Base-by-base conservation (phyloP, 53 echinoderm and acorn worm species). In the Pentamera pediparva region DNA sequence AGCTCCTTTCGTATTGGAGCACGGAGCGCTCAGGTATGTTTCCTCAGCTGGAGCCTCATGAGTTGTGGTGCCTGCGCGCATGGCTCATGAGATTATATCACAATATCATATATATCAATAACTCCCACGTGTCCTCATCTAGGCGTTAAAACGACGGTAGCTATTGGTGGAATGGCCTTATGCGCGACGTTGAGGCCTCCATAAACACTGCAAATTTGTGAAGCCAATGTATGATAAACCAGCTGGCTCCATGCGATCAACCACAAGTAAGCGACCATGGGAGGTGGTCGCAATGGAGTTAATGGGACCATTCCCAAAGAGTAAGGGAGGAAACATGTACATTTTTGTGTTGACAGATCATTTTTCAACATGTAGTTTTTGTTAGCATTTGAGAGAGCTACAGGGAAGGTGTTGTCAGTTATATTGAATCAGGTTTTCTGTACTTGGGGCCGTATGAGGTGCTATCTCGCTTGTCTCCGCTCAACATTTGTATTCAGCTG, bases 381-480 rank as follows among this genome's bases (percentile, higher is more conserved):
- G 20, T 77, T 76, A 13, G 70, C 77, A 1, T 26, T 82, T 17
- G 71, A 77, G 39, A 56, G 34, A 22, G 85, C 75, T 7, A 75
- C 85, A 13, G 75, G 85, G 22, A 74, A 65, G 12, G 49, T 30
- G 21, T 55, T 82, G 20, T 72, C 81, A 25, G 22, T 39, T 29
- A 31, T 82, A 2, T 78, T 77, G n/a, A 69, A 70, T 3, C 62
- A 87, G 43, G 35, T 87, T 12, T 87, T 78, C 62, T 74, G 87
- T 45, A 52, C 65, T 2, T 79, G 71, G 55, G 87, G 10, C 83
- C 69, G 12, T 75, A n/a, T 59, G 15, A 50, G 18, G 59, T 82
- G 12, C 26, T 18, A 22, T 10, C 56, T 13, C 26, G 13, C 4
- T 31, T 57, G 32, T 75, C 83, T 35, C 83, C 83, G 6, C 47